Conservation (phyloP, 2,797 vertebrate genomes). For the Brachymystax lenok region DNA sequence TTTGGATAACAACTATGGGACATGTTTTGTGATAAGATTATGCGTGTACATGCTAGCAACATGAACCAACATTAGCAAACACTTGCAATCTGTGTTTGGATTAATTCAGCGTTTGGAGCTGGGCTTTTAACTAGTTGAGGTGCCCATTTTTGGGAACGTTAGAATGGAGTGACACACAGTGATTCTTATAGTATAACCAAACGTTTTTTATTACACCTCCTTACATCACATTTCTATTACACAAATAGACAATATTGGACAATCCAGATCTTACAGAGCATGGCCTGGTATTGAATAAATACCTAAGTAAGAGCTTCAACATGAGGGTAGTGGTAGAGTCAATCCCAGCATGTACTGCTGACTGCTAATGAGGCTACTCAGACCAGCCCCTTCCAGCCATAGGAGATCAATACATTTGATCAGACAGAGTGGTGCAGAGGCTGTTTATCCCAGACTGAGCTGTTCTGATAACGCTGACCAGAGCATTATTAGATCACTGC, state of each 20-base stretch:
- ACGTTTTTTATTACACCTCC: neutral
- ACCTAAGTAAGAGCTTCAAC: neutral
- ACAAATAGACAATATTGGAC: neutral
- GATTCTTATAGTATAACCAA: too few species aligned
- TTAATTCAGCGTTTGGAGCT: too few species aligned
- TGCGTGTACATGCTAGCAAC: too few species aligned
- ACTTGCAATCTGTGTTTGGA: too few species aligned
- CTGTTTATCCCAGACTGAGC: slow-evolving; percentile 1
- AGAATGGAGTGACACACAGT: too few species aligned
- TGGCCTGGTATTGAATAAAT: neutral
- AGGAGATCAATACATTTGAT: neutral
- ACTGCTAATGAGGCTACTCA: neutral
- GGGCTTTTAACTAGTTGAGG: too few species aligned
- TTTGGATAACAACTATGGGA: too few species aligned
- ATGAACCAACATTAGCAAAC: too few species aligned
- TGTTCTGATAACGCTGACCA: neutral
- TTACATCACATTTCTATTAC: neutral
- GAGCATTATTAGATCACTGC: neutral
- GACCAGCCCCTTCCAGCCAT: neutral
- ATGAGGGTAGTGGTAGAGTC: neutral
- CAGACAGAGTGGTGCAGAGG: neutral
- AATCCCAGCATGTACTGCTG: neutral
- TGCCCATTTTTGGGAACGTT: too few species aligned
- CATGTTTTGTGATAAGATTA: too few species aligned
- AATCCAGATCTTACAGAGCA: neutral